Evolutionary conservation across 2,888 invertebrate species (phyloP).

Genomic region (Caenorhabditis sp.): DNA sequence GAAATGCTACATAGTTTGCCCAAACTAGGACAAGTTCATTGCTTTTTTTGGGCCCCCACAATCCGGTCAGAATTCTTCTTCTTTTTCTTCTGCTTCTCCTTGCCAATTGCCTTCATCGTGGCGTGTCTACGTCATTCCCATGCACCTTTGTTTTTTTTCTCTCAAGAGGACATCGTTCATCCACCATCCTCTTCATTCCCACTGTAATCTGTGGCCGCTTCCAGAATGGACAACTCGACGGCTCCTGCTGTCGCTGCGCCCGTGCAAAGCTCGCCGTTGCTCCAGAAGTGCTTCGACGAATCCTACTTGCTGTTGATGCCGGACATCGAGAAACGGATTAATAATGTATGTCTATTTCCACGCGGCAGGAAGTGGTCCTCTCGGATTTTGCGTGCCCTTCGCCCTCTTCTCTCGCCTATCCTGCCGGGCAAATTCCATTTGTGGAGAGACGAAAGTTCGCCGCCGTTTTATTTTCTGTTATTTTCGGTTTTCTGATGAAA

Average conservation of each 20-base stretch:
- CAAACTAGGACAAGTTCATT: too few relatives aligned
- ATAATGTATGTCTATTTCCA: conserved; percentile 57
- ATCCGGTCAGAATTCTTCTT: too few relatives aligned
- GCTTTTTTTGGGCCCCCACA: too few relatives aligned
- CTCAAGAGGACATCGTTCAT: not conserved
- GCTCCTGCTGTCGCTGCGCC: not conserved
- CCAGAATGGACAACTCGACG: conserved; percentile 28
- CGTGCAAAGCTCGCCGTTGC: conserved; percentile 31
- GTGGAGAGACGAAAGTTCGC: not conserved
- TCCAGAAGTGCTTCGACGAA: conserved; percentile 59
- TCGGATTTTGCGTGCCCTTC: conserved; percentile 1
- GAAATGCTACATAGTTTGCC: too few relatives aligned
- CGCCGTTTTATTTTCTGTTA: not conserved
- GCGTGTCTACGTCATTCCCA: conserved; percentile 10
- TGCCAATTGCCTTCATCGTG: conserved; percentile 33
- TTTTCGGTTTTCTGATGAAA: not conserved
- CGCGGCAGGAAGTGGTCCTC: conserved; percentile 16
- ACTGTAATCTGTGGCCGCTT: not conserved
- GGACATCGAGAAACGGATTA: conserved; percentile 64
- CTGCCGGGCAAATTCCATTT: not conserved
- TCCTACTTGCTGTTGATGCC: conserved; percentile 55
- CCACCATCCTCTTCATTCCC: not conserved
- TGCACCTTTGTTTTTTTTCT: not conserved
- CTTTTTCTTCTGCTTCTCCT: too few relatives aligned
- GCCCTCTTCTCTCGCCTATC: not conserved